Evolutionary conservation across 1,140 invertebrate genomes (phyloP), one percentile per base, ranked within the genome.

Genomic region (Hylyphantes graminicola): DNA sequence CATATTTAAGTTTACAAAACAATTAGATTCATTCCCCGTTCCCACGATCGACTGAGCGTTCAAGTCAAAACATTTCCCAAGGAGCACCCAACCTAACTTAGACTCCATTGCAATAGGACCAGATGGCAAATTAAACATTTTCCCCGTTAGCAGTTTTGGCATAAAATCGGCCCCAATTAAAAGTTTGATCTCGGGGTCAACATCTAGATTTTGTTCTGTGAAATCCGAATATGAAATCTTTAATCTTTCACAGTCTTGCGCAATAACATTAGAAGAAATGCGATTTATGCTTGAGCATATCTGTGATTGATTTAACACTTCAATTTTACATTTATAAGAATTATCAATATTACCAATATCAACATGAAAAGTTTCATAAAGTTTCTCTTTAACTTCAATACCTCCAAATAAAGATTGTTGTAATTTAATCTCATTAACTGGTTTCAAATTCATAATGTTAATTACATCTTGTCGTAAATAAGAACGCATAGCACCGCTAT

Each of bases 171-270:
- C 79, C 10, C 57, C 68, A 64, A 51, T 82, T 73, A 73, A 73
- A 12, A 73, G 73, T 54, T 73, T 73, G n/a, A 77, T 73, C 54
- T 82, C 79, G 9, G 72, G 72, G 63, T 61, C 55, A 63, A 82
- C 79, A 9, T 73, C 73, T 35, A 13, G 19, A 48, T 6, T n/a
- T 48, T 21, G 57, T 12, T 68, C 59, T 50, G 55, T 35, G 11
- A 59, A 57, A 68, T 79, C n/a, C 0, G 0, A 68, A 17, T 57
- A 1, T 55, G 21, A 17, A 57, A 68, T 79, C 7, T n/a, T 55
- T 10, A 15, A 35, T 1, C 51, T 13, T 51, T 81, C 48, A 51
- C 59, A 13, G 19, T 72, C 65, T 12, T 61, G 48, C 17, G 72
- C n/a, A 55, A 53, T 51, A 21, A 68, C 11, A 70, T 67, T 67